A percentile compares a stretch with the other conserved stretches of the same genome.
phyloP scores from a whole-genome alignment of 2,888 invertebrate genomes.

The Papilio gigon region DNA sequence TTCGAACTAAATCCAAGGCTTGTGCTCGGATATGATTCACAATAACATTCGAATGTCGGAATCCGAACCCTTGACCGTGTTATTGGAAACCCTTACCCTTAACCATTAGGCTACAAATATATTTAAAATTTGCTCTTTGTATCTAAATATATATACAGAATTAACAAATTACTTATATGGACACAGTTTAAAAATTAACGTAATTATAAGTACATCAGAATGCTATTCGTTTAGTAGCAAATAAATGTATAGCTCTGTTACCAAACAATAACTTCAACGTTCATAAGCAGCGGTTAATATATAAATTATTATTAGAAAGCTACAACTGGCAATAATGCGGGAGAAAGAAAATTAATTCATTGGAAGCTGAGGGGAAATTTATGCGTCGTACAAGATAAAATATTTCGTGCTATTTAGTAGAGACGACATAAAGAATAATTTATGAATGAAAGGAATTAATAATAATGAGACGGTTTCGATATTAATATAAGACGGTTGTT shows the following conservation, averaged over 20 bases:
- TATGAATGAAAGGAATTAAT: slow-evolving; percentile 21
- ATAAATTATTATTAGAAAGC: slow-evolving; percentile 6
- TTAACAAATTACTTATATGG: no score
- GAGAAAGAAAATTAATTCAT: slow-evolving; percentile 23
- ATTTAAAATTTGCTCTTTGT: no score
- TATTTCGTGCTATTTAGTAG: slow-evolving; percentile 19
- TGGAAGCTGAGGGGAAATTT: slow-evolving; percentile 5
- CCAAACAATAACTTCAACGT: not conserved
- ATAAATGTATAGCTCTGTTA: not conserved
- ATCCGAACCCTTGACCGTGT: no score
- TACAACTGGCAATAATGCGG: slow-evolving; percentile 9
- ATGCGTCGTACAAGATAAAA: slow-evolving; percentile 19
- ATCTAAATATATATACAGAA: no score
- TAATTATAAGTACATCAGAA: no score
- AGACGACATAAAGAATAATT: slow-evolving; percentile 20
- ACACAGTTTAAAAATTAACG: no score
- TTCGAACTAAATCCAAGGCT: no score
- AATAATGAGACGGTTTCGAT: slow-evolving; percentile 15
- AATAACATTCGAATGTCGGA: no score
- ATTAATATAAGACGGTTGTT: slow-evolving; percentile 10
- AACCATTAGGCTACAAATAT: no score
- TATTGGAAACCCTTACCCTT: no score
- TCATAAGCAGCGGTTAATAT: slow-evolving; percentile 1
- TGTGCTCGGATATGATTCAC: no score
- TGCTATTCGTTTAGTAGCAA: not conserved